Evolutionary conservation across 2,888 invertebrate species (phyloP).

Genomic region (Argyresthia goedartella): DNA sequence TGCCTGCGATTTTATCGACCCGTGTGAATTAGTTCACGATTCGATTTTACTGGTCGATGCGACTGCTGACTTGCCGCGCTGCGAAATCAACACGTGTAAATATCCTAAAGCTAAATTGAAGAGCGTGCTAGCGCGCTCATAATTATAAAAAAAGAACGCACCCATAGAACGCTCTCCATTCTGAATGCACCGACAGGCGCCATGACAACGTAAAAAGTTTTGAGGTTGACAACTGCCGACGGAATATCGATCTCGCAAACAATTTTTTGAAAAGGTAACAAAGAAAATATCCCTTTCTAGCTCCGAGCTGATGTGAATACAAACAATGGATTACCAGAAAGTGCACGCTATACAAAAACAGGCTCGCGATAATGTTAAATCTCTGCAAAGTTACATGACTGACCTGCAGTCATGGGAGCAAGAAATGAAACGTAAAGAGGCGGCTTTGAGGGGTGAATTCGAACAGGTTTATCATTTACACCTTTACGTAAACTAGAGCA

Average conservation of each 20-base stretch:
- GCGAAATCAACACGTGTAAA: too few species aligned
- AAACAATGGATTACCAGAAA: slow-evolving; percentile 47
- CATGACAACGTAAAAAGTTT: neutral
- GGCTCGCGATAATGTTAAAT: slow-evolving; percentile 78
- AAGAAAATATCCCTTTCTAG: neutral
- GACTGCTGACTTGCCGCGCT: too few species aligned
- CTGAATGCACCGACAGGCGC: neutral
- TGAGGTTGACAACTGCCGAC: neutral
- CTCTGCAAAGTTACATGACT: slow-evolving; percentile 76
- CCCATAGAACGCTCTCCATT: neutral
- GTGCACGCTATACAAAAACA: slow-evolving; percentile 78
- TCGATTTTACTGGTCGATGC: too few species aligned
- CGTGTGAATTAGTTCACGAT: too few species aligned
- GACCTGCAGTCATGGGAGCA: slow-evolving; percentile 80
- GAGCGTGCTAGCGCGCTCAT: too few species aligned
- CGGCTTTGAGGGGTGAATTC: slow-evolving; percentile 59
- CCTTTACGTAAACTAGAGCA: neutral
- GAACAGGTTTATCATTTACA: slow-evolving; percentile 48
- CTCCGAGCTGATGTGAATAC: neutral
- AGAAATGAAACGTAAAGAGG: slow-evolving; percentile 81
- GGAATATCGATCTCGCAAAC: neutral
- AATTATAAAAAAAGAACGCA: neutral
- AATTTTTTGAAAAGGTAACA: slow-evolving; percentile 3
- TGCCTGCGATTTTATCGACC: too few species aligned
- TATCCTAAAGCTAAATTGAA: too few species aligned